Evolutionary conservation across 2,113 vertebrate genomes (phyloP).

Genomic region (Macaca fascicularis): DNA sequence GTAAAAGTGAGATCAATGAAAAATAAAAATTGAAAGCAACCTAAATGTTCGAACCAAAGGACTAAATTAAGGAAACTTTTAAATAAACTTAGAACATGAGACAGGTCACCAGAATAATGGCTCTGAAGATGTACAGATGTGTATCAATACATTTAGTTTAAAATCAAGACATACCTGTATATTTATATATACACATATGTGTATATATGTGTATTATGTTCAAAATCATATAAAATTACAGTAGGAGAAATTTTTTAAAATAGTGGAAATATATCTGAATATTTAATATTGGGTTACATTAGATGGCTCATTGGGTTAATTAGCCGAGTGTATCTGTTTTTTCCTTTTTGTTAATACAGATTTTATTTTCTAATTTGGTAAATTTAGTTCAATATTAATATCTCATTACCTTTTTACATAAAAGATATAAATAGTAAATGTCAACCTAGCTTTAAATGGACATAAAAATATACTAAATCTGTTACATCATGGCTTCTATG

Average conservation of each 20-base stretch:
- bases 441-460: neutral
- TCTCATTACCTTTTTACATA: neutral
- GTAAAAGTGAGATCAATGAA: neutral
- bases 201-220: neutral
- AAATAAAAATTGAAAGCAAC: neutral
- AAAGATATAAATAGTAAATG: neutral
- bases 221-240: neutral
- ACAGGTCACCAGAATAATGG: neutral
- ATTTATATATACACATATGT: neutral
- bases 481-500: neutral
- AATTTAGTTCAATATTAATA: neutral
- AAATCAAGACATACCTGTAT: neutral
- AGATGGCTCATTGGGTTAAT: neutral
- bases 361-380: neutral
- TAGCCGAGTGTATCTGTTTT: neutral
- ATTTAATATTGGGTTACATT: neutral
- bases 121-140: neutral
- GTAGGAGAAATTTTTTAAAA: neutral
- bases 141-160: neutral
- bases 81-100: neutral
- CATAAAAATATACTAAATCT: neutral
- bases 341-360: neutral
- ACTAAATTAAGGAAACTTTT: neutral
- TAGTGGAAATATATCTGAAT: neutral
- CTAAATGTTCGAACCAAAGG: neutral